Evolutionary conservation across 2,113 vertebrate species (phyloP).

Genomic region (Cervus canadensis): DNA sequence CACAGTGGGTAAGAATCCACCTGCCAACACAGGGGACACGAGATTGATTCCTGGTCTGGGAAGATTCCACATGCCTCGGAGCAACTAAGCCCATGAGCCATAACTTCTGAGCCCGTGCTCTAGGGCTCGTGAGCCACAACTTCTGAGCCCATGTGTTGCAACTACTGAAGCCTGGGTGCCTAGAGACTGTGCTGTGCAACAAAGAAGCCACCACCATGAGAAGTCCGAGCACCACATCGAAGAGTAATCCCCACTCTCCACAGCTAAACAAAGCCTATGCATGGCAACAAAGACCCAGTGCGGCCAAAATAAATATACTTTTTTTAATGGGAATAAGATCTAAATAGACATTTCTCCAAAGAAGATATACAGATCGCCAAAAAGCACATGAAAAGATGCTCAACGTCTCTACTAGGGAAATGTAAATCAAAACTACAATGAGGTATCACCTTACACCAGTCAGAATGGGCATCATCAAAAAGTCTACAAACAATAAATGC

Average conservation of each 20-base stretch:
- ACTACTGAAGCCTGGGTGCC: not conserved
- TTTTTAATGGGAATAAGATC: not conserved
- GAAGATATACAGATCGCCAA: not conserved
- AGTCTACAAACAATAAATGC: not conserved
- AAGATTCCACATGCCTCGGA: not conserved
- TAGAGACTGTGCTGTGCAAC: not conserved
- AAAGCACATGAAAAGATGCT: not conserved
- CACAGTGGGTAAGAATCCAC: not conserved
- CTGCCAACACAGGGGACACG: not conserved
- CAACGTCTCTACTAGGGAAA: not conserved
- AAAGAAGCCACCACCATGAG: not conserved
- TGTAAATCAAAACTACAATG: not conserved
- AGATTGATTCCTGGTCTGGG: not conserved
- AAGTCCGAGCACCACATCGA: not conserved
- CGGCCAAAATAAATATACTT: accelerated
- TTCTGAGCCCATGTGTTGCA: not conserved
- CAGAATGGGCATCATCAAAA: not conserved
- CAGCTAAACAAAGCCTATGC: not conserved
- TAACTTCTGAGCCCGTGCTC: not conserved
- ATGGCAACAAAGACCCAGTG: not conserved
- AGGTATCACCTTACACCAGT: not conserved
- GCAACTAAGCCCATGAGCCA: not conserved
- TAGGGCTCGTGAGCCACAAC: not conserved
- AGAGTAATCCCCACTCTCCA: not conserved
- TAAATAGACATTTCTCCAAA: not conserved